These are phyloP conservation scores for Drosophila merina DNA, from an alignment of 2,888 invertebrate species.

Conservation along the genomic window DNA sequence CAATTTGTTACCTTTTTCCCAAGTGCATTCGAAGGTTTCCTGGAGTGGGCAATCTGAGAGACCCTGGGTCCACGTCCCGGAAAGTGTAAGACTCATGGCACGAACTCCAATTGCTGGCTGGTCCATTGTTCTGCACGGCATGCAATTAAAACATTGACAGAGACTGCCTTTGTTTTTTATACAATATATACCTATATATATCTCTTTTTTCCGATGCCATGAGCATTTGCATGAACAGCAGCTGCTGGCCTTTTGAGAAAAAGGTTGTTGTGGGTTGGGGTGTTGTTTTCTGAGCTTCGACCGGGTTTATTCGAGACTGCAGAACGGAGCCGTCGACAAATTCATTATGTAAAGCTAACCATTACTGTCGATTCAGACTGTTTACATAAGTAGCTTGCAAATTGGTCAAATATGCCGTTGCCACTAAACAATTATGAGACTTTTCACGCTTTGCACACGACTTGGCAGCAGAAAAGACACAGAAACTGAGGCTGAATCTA, in stretches of 20 bases:
- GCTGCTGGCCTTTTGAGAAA: slow-evolving; percentile 75
- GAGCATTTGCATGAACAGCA: slow-evolving; percentile 69
- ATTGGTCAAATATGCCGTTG: slow-evolving; percentile 56
- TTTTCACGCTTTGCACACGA: slow-evolving; percentile 58
- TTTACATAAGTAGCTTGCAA: slow-evolving; percentile 68
- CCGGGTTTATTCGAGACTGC: slow-evolving; percentile 23
- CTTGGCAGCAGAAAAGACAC: neutral
- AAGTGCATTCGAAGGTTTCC: slow-evolving; percentile 23
- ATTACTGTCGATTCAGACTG: slow-evolving; percentile 49
- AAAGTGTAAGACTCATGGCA: slow-evolving; percentile 51
- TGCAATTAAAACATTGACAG: slow-evolving; percentile 69
- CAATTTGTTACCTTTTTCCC: neutral
- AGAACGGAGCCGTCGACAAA: slow-evolving; percentile 51
- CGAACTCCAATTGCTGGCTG: slow-evolving; percentile 46
- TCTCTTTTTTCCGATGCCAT: slow-evolving; percentile 34
- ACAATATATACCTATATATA: slow-evolving; percentile 32
- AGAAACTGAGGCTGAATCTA: slow-evolving; percentile 10
- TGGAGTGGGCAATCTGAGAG: slow-evolving; percentile 18
- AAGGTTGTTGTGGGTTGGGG: slow-evolving; percentile 48
- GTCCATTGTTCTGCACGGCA: slow-evolving; percentile 64
- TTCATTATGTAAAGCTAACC: slow-evolving; percentile 67
- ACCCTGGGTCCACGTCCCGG: slow-evolving; percentile 17
- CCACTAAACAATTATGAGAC: slow-evolving; percentile 65
- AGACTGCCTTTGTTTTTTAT: slow-evolving; percentile 42
- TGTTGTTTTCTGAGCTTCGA: slow-evolving; percentile 1